Percentiles rank a stretch among this genome's conserved stretches.
These are phyloP conservation scores for Eurois occulta DNA, from an alignment of 2,888 invertebrate species.

Conservation along the genomic window DNA sequence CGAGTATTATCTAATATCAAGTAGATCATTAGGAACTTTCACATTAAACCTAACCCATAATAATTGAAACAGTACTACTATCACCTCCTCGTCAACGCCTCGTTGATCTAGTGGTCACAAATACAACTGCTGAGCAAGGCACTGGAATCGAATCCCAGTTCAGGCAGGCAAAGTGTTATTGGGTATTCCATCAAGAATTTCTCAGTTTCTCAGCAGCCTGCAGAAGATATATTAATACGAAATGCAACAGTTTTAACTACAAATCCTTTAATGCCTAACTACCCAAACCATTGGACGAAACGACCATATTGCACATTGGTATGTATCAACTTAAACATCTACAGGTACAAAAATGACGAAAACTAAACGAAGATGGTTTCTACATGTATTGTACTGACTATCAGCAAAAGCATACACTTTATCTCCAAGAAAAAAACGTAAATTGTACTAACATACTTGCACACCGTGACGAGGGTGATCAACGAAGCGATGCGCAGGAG, in stretches of 20 bases:
- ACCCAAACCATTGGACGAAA: background rate
- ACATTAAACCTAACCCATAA: too few species aligned
- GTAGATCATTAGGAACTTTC: too few species aligned
- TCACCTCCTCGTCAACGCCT: background rate
- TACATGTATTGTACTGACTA: background rate
- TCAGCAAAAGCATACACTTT: slow-evolving; percentile 40
- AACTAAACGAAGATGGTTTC: too few species aligned
- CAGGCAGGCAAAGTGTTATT: background rate
- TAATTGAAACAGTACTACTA: background rate
- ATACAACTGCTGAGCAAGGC: background rate
- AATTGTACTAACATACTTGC: slow-evolving; percentile 65
- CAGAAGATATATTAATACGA: background rate
- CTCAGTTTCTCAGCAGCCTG: background rate
- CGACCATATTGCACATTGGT: background rate
- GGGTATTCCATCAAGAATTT: background rate
- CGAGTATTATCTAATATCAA: too few species aligned
- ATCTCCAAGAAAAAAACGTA: slow-evolving; percentile 54
- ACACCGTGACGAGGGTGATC: slow-evolving; percentile 75
- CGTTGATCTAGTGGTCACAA: background rate
- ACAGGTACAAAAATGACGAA: background rate
- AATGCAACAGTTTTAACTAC: background rate
- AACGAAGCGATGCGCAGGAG: slow-evolving; percentile 73
- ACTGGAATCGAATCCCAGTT: background rate
- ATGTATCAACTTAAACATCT: background rate
- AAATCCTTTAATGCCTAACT: too few species aligned